Conservation (phyloP, 2,888 invertebrate genomes). For the Nesidiocoris tenuis region DNA sequence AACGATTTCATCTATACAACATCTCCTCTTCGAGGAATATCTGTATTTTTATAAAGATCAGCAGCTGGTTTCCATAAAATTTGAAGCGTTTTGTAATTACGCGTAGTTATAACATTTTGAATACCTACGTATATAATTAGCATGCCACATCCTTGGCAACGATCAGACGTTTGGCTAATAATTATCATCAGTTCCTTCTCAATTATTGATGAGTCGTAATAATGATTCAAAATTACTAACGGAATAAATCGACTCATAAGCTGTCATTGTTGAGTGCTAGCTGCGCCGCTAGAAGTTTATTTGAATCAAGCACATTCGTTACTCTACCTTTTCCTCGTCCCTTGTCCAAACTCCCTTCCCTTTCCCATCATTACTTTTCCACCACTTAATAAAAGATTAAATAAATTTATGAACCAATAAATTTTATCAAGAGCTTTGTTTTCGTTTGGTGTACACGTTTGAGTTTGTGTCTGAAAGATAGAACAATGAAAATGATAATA, state of each 20-base stretch:
- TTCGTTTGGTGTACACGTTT: background rate
- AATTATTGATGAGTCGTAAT: background rate
- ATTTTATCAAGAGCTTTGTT: background rate
- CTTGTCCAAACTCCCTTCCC: background rate
- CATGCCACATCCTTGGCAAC: background rate
- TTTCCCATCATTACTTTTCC: background rate
- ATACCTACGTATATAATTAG: background rate
- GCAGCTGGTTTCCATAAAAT: slow-evolving; percentile 4
- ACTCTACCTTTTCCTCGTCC: background rate
- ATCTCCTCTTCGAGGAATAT: slow-evolving; percentile 19
- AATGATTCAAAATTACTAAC: background rate
- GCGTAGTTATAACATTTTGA: background rate
- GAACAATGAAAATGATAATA: background rate
- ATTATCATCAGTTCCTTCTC: background rate
- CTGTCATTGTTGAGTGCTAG: background rate
- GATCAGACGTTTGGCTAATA: background rate
- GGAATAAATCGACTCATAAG: background rate
- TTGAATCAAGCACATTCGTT: background rate
- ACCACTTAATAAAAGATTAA: background rate
- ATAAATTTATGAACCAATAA: background rate
- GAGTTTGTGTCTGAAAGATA: background rate
- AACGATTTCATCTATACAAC: slow-evolving; percentile 35
- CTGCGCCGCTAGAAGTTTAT: background rate
- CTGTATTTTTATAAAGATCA: slow-evolving; percentile 33
- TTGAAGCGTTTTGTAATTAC: slow-evolving; percentile 1